Evolutionary conservation across 2,888 invertebrate genomes (phyloP).

Genomic region (Cyrtodaria siliqua): DNA sequence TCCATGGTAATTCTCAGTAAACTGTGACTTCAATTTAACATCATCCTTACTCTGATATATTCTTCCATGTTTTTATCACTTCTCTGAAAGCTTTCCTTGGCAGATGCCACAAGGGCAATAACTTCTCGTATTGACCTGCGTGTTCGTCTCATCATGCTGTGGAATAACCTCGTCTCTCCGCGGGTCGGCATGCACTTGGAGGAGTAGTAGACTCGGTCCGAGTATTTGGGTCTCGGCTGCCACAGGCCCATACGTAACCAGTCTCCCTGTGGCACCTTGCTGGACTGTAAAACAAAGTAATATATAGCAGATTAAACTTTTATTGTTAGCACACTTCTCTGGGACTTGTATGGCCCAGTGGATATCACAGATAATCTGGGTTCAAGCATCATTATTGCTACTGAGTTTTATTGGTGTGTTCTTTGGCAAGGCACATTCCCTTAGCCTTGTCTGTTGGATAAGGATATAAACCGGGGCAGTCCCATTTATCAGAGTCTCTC

Average conservation of each 20-base stretch:
- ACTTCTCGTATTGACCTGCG: conserved; percentile 75
- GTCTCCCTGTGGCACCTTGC: conserved; percentile 81
- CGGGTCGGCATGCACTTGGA: conserved; percentile 79
- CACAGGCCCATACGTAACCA: conserved; percentile 82
- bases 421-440: no score
- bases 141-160: conserved; percentile 77
- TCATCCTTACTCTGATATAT: conserved; percentile 82
- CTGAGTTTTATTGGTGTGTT: no score
- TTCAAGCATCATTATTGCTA: no score
- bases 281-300: conserved; percentile 77
- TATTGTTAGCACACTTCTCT: no score
- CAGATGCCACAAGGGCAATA: conserved; percentile 75
- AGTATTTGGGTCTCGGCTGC: conserved; percentile 81
- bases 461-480: no score
- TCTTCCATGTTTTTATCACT: conserved; percentile 82
- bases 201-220: conserved; percentile 82
- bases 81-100: conserved; percentile 77
- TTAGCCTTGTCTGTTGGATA: no score
- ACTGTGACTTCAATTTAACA: no score
- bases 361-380: no score
- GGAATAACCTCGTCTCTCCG: conserved; percentile 80
- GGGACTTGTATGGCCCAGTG: no score
- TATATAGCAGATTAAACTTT: no score
- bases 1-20: no score
- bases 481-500: no score